These are phyloP conservation scores for Dromas ardeola DNA, from an alignment of 2,113 vertebrate genomes.

Conservation along the genomic window DNA sequence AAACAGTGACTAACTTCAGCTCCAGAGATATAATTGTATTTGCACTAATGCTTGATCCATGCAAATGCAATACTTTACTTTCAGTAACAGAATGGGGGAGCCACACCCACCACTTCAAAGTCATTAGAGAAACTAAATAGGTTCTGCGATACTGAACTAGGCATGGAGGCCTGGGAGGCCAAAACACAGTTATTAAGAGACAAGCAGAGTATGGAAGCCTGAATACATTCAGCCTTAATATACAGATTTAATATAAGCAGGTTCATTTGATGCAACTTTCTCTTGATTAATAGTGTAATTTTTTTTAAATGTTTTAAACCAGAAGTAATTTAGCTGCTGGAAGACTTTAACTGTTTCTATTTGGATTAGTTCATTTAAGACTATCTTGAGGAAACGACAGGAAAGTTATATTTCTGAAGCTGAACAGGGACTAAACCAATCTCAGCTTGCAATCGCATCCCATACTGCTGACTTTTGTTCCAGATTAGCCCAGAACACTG, in stretches of 20 bases:
- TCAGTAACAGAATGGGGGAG: background rate
- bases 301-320: background rate
- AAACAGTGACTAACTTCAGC: background rate
- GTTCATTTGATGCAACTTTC: background rate
- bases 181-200: background rate
- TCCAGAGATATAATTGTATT: background rate
- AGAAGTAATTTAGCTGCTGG: background rate
- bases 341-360: background rate
- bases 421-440: background rate
- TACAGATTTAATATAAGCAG: background rate
- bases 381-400: background rate
- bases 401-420: background rate
- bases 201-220: background rate
- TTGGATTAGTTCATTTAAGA: background rate
- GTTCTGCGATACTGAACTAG: background rate
- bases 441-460: background rate
- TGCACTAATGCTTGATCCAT: background rate
- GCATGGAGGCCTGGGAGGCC: background rate
- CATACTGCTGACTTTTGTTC: background rate
- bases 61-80: background rate
- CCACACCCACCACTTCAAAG: background rate
- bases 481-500: background rate
- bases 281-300: background rate
- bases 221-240: background rate
- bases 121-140: background rate